Percentiles rank a stretch among this genome's conserved stretches.
phyloP scores from a whole-genome alignment of 2,888 invertebrate species.

The Stenurella melanura region DNA sequence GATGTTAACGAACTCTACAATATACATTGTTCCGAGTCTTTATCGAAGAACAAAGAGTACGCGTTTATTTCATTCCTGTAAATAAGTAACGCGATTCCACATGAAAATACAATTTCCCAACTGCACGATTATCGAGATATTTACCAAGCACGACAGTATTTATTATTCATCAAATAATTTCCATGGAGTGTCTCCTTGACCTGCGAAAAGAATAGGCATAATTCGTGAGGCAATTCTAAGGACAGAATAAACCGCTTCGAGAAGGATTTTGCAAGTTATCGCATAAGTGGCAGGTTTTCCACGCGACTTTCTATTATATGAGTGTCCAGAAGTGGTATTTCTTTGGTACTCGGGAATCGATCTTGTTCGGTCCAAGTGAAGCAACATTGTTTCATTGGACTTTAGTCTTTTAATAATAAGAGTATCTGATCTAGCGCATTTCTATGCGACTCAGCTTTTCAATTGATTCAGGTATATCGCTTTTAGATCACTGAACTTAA shows the following conservation, averaged over 20 bases:
- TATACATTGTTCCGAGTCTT: constrained; percentile 25
- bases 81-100: neutral
- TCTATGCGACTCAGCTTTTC: too few species aligned
- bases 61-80: constrained; percentile 1
- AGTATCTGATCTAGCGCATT: too few species aligned
- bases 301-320: too few species aligned
- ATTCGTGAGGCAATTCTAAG: neutral
- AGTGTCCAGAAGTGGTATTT: too few species aligned
- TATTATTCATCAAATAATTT: neutral
- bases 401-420: too few species aligned
- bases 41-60: constrained; percentile 16
- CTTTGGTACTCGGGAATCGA: too few species aligned
- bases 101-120: constrained; percentile 7
- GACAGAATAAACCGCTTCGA: neutral
- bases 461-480: too few species aligned
- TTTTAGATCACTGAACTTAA: too few species aligned
- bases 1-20: constrained; percentile 41
- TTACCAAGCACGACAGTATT: neutral
- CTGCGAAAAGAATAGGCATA: neutral
- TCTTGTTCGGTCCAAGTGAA: too few species aligned
- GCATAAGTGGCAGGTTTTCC: too few species aligned
- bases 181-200: neutral
- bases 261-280: too few species aligned
- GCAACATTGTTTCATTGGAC: too few species aligned
- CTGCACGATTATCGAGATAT: neutral